Percentiles rank a stretch among this genome's conserved stretches.
phyloP scores from a whole-genome alignment of 2,113 vertebrate species.

The Nematolebias whitei region DNA sequence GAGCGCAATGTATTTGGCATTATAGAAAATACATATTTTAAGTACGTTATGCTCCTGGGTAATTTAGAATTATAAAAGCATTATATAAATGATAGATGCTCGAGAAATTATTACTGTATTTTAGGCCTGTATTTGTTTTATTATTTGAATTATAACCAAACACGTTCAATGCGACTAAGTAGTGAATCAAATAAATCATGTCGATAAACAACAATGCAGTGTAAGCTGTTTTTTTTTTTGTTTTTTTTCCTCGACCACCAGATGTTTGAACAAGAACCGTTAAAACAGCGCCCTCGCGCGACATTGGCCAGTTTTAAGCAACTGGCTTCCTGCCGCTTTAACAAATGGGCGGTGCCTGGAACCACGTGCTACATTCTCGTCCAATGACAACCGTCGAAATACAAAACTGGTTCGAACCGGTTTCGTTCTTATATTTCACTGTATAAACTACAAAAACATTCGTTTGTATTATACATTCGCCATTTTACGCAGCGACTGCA shows the following conservation, averaged over 20 bases:
- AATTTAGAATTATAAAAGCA: no score
- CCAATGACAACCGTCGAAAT: conserved; percentile 83
- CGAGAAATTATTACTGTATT: no score
- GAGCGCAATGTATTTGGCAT: no score
- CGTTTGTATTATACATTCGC: conserved; percentile 77
- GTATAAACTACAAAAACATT: conserved; percentile 94
- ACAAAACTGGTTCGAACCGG: conserved; percentile 93
- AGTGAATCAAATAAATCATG: no score
- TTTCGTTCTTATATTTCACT: conserved; percentile 90
- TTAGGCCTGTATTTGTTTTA: no score
- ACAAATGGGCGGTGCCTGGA: conserved; percentile 63
- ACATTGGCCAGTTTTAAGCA: background rate
- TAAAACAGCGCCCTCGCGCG: conserved; percentile 34
- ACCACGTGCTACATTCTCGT: conserved; percentile 79
- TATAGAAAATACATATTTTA: no score
- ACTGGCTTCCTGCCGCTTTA: conserved; percentile 62
- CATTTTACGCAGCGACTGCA: conserved; percentile 52
- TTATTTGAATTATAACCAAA: no score
- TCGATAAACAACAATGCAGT: no score
- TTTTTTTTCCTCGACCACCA: background rate
- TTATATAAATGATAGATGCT: no score
- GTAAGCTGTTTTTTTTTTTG: background rate
- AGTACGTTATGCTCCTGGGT: no score
- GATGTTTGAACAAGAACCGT: background rate
- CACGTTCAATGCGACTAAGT: no score